Evolutionary conservation across 2,113 vertebrate genomes (phyloP).

Genomic region (Crotophaga sulcirostris): DNA sequence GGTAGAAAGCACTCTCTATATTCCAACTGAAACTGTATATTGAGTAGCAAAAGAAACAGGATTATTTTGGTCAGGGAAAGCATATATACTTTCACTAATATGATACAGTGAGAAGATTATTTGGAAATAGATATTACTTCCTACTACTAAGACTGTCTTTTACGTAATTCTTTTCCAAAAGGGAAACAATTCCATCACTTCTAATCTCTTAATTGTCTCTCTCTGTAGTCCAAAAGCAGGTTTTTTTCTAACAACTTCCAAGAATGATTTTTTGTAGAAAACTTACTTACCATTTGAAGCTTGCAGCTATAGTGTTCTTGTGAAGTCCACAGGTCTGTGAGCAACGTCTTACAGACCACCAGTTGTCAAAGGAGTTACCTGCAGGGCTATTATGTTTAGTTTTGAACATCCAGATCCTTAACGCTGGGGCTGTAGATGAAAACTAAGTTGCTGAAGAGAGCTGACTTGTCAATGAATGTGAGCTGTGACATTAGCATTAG

Average conservation of each 20-base stretch:
- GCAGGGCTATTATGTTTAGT: conserved; percentile 1
- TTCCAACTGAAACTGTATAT: not conserved
- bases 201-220: conserved; percentile 26
- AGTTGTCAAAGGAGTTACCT: conserved; percentile 16
- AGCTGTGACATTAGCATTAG: not conserved
- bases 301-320: not conserved
- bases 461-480: not conserved
- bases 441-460: not conserved
- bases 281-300: not conserved
- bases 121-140: not conserved
- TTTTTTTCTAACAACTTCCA: conserved; percentile 4
- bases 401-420: conserved; percentile 6
- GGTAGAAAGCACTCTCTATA: not conserved
- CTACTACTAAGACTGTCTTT: not conserved
- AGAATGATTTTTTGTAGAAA: not conserved
- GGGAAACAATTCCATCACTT: not conserved
- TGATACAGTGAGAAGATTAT: not conserved
- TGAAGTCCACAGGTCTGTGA: not conserved
- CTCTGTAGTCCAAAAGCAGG: not conserved
- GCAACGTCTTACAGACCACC: not conserved
- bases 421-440: not conserved
- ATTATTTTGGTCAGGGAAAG: not conserved
- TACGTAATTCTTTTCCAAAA: conserved; percentile 1
- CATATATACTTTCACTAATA: not conserved
- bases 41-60: not conserved